phyloP scores from a whole-genome alignment of 2,888 invertebrate genomes.

The Drosophila lacicola region DNA sequence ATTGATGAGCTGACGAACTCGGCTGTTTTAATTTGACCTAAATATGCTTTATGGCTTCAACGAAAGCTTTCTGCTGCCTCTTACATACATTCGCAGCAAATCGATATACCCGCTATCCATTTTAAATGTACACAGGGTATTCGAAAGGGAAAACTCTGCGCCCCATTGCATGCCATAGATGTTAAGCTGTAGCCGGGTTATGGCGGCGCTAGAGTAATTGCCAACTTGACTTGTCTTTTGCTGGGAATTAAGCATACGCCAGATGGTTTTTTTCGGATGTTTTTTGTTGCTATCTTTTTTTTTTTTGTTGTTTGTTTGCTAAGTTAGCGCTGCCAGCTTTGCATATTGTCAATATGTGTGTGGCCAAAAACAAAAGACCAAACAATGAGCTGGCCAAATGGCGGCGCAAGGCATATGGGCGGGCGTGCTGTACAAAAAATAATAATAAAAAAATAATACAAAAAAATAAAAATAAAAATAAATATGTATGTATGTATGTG shows the following conservation, averaged over 20 bases:
- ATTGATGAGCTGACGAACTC: too few relatives aligned
- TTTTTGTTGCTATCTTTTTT: background rate
- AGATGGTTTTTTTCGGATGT: slow-evolving; percentile 4
- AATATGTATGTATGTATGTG: background rate
- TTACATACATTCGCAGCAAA: background rate
- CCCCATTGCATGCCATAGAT: slow-evolving; percentile 7
- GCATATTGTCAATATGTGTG: slow-evolving; percentile 33
- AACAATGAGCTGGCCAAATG: slow-evolving; percentile 37
- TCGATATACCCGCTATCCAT: background rate
- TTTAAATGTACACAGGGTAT: background rate
- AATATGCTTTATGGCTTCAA: too few relatives aligned
- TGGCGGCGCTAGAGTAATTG: background rate
- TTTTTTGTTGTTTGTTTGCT: slow-evolving; percentile 18
- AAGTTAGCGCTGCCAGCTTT: slow-evolving; percentile 10
- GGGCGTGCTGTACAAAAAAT: slow-evolving; percentile 4
- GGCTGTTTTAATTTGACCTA: too few relatives aligned
- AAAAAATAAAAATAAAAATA: slow-evolving; percentile 2
- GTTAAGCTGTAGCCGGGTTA: too few relatives aligned
- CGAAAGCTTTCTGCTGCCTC: too few relatives aligned
- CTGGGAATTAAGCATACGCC: slow-evolving; percentile 26
- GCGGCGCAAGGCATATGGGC: slow-evolving; percentile 11
- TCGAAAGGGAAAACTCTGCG: slow-evolving; percentile 8
- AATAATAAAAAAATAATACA: background rate
- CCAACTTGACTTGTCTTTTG: background rate
- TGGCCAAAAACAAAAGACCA: slow-evolving; percentile 30